Evolutionary conservation across 2,113 vertebrate species (phyloP), one percentile per base, ranked within the genome.

Genomic region (Podiceps cristatus): DNA sequence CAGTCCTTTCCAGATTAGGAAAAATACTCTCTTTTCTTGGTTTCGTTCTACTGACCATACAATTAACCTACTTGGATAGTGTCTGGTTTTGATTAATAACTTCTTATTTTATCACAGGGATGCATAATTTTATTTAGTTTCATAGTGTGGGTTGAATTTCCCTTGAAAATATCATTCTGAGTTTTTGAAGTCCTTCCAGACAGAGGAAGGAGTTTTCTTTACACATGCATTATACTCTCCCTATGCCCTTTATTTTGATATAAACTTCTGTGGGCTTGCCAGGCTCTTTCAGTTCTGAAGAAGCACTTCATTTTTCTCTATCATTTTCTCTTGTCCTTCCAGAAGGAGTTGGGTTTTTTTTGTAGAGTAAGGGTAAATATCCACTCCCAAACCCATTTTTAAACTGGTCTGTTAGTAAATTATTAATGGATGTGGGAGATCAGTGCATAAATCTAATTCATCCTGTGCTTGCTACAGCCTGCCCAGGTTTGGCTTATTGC

Each of bases 11-110:
- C 69, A 87, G 49, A 63, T 71, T 90, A 90, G 69, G 45, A 91
- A 93, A 81, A 87, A 69, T 10, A 40, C 15, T 87, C 66, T 58
- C 24, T 78, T 84, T 90, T 88, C 47, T 90, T 81, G 24, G 29
- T 73, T 94, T 93, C 35, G 8, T 94, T 87, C 44, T 35, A 45
- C 50, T 71, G 69, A 87, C 84, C 87, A 37, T 45, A 86, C 77
- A 91, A 89, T 93, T 96, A 95, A 92, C 56, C 69, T 81, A 44
- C 73, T 69, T 74, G 56, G 66, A 63, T 71, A 75, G 29, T 78
- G 64, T 78, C n/a, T 89, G 49, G 1, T 62, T 91, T 94, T 91
- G 40, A 85, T 93, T 94, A 93, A 94, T 94, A 97, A 92, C 88
- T 87, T 91, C 55, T 63, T 93, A 49, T 92, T 93, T 95, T 94